Evolutionary conservation across 2,888 invertebrate genomes (phyloP).

Genomic region (Ypsolopha sequella): DNA sequence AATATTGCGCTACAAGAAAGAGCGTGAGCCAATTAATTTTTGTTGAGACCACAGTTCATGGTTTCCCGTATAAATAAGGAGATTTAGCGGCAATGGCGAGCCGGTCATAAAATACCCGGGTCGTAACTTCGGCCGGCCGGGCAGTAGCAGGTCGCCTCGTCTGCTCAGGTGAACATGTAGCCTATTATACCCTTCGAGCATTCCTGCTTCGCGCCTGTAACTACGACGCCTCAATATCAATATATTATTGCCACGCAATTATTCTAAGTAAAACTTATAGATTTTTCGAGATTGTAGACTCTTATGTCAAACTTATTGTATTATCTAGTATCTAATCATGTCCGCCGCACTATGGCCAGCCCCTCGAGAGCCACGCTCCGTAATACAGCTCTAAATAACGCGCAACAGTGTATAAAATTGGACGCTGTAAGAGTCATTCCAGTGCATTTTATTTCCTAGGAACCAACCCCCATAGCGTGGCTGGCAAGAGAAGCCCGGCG

Average conservation of each 20-base stretch:
- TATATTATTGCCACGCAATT: background rate
- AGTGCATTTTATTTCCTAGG: conserved; percentile 55
- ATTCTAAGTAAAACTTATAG: background rate
- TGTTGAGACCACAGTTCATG: conserved; percentile 63
- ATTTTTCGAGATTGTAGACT: background rate
- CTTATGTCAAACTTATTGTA: background rate
- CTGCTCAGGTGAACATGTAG: conserved; percentile 3
- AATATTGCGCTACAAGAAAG: conserved; percentile 51
- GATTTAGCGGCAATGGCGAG: conserved; percentile 58
- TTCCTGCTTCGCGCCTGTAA: background rate
- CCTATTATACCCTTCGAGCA: conserved; percentile 2
- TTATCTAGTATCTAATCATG: background rate
- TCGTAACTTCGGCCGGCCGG: conserved; percentile 28
- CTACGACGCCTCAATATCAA: background rate
- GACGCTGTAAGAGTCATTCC: conserved; percentile 30
- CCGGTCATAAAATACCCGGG: conserved; percentile 52
- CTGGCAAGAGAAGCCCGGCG: conserved; percentile 40
- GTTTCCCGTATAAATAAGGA: conserved; percentile 65
- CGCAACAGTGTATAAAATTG: conserved; percentile 7
- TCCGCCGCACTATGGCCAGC: background rate
- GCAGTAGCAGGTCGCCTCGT: background rate
- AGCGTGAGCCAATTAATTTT: conserved; percentile 64
- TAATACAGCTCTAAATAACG: conserved; percentile 5
- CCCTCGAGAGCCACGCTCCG: background rate
- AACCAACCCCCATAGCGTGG: conserved; percentile 11